A percentile compares a stretch with the other conserved stretches of the same genome.
Conservation (phyloP, 2,888 invertebrate species). For the Noctua pronuba region DNA sequence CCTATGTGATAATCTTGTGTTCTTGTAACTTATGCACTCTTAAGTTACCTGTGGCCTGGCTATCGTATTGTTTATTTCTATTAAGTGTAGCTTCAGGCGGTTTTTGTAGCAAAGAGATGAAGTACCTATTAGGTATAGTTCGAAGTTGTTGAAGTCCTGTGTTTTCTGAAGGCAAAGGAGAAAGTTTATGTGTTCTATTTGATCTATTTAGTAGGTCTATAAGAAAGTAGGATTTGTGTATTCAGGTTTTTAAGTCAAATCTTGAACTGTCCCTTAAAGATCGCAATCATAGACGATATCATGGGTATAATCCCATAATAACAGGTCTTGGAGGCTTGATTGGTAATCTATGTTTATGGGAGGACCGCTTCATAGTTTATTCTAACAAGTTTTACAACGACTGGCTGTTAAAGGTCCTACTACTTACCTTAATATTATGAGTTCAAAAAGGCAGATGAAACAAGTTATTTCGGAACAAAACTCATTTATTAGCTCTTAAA, state of each 20-base stretch:
- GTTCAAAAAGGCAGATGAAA: neutral
- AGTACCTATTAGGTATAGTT: neutral
- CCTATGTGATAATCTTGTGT: slow-evolving; percentile 57
- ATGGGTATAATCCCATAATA: neutral
- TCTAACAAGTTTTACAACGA: neutral
- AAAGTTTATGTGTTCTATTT: neutral
- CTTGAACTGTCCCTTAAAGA: neutral
- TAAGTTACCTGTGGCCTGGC: slow-evolving; percentile 40
- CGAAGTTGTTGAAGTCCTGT: neutral
- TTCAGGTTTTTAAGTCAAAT: no score
- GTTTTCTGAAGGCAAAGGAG: neutral
- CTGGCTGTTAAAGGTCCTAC: neutral
- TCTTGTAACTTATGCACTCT: slow-evolving; percentile 52
- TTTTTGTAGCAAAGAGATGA: neutral
- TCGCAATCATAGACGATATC: neutral
- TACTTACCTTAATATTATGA: neutral
- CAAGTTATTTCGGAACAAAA: neutral
- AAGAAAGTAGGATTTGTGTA: neutral
- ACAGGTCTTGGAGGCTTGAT: neutral
- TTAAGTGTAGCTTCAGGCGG: slow-evolving; percentile 38
- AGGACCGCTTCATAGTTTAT: neutral
- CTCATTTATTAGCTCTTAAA: neutral
- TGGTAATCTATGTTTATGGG: neutral
- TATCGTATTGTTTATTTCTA: slow-evolving; percentile 52
- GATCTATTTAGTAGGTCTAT: neutral